Base-by-base conservation (phyloP, 1,140 invertebrate genomes). In the Planococcus citri region DNA sequence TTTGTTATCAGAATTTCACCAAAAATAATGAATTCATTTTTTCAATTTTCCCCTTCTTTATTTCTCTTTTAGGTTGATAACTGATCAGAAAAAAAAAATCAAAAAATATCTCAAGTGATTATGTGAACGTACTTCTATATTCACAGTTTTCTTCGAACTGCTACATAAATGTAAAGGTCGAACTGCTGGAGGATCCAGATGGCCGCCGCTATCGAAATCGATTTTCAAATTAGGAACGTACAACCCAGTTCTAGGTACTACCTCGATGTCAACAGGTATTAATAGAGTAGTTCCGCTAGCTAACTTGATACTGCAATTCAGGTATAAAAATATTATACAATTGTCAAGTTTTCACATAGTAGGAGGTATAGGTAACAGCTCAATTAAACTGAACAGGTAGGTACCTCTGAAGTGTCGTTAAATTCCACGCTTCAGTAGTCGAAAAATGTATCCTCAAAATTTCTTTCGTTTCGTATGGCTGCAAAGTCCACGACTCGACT, bases 231-330 rank as follows among this genome's bases (percentile, higher is more conserved):
- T 85, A 57, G 87, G 84, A 58, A 87, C 84, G 79, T 90, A 92
- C 69, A 93, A 81, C 68, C 90, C 88, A 74, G 87, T 83, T 74
- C 80, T 76, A 67, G 85, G 82, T 71, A 86, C 82, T 57, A 95
- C 91, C 83, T 94, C 90, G 21, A 94, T 85, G 80, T 94, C 91
- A n/a, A 94, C 81, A 24, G 91, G 91, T 70, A 94, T 83, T 71
- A 94, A 86, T 61, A 89, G 79, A 4, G 60, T 64, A 9, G 60
- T 64, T 10, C 71, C 88, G 79, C 74, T 88, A 85, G 69, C 84
- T 83, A 72, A 82, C 84, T 74, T 83, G 83, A 76, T 88, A 88
- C 27, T 88, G 84, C 81, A 86, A 58, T 20, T 20, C 17, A 58
- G 17, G 21, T 58, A 22, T 20, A 58, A 58, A 41, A 41, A 41